Evolutionary conservation across 2,797 vertebrate species (phyloP).

Genomic region (Pangasius mekongensis): DNA sequence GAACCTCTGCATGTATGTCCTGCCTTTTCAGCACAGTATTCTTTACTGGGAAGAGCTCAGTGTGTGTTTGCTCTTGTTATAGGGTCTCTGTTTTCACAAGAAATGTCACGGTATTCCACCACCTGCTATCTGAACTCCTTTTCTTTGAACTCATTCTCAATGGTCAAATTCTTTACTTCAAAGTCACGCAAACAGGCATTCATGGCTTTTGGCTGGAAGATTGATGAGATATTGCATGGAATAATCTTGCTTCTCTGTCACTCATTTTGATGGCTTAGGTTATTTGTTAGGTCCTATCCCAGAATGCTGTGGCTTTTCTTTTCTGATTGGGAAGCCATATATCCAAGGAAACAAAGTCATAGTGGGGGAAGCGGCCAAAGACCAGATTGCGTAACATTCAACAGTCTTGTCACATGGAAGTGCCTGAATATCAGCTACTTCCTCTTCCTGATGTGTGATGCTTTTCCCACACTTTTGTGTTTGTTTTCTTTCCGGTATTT

Average conservation of each 20-base stretch:
- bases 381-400: constrained; percentile 2
- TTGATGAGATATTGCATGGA: background rate
- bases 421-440: constrained; percentile 51
- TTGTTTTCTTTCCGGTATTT: constrained; percentile 57
- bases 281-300: background rate
- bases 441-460: constrained; percentile 50
- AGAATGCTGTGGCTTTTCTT: background rate
- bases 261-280: background rate
- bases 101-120: background rate
- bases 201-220: background rate
- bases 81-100: background rate
- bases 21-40: constrained; percentile 11
- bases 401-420: constrained; percentile 46
- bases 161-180: background rate
- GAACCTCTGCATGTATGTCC: constrained; percentile 14
- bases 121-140: background rate
- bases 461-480: constrained; percentile 57
- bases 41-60: constrained; percentile 9
- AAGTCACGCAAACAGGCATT: background rate
- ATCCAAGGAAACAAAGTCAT: constrained; percentile 10
- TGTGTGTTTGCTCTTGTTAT: constrained; percentile 27
- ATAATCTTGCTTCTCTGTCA: constrained; percentile 15
- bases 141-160: background rate
- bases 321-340: background rate
- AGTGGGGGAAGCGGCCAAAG: background rate